Evolutionary conservation across 2,888 invertebrate species (phyloP), one percentile per base, ranked within the genome.

Genomic region (Pheosia gnoma): DNA sequence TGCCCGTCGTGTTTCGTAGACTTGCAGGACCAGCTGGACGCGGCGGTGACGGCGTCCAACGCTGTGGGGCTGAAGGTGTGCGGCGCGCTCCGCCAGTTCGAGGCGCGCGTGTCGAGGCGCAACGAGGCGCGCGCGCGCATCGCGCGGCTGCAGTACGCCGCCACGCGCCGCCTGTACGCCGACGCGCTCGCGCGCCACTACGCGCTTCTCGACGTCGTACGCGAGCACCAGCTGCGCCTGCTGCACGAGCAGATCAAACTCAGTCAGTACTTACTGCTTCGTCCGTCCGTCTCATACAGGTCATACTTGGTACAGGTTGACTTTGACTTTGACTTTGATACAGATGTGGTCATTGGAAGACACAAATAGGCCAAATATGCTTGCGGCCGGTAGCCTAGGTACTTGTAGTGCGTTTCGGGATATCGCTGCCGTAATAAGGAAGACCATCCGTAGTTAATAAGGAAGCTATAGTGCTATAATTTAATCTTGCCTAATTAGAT

Each of bases 1-100:
- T 9, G 51, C 38, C 45, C 13, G 25, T 25, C 13, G n/a, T 9
- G 53, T 4, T 41, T 63, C 67, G 37, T 84, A 96, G 95, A 93
- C 60, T 86, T 95, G 78, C 95, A 95, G 85, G 92, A 94, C 68
- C 95, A 95, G 82, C 82, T 96, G 82, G 95, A 96, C 69, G 86
- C 87, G 43, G 89, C 94, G 70, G 94, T 94, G 72, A 92, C 93
- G 68, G 88, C 90, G 54, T 93, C 95, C 66, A 91, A 94, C 75
- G 93, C 89, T 59, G 86, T 91, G 3, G 94, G 94, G 7, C 85
- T 91, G 65, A 91, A 93, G 80, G 85, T 94, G 67, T 90, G 94
- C 78, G 93, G 88, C 59, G 95, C 94, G 75, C 88, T 96, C 78
- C 94, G 94, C 72, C 94, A 87, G 82, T 82, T 94, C 69, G 89